These are phyloP conservation scores for Thripadectes ignobilis DNA, from an alignment of 2,797 vertebrate species.

Conservation along the genomic window DNA sequence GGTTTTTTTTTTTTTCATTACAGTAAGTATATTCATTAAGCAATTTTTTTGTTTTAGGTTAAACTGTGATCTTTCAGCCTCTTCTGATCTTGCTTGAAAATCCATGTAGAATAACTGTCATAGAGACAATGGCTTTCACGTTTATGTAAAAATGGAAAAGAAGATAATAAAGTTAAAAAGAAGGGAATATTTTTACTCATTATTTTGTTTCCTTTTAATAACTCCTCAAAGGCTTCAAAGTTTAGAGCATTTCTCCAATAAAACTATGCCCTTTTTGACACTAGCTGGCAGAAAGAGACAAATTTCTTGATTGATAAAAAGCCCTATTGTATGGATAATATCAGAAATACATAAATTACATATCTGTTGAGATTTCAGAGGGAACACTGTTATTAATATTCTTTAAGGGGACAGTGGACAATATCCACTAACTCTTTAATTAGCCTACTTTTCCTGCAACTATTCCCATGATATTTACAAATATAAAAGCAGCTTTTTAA, in stretches of 20 bases:
- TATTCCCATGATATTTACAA: background rate
- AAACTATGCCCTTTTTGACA: background rate
- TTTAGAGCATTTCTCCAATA: background rate
- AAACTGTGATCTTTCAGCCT: background rate
- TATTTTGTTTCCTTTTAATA: background rate
- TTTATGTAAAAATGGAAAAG: background rate
- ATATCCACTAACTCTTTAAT: slow-evolving; percentile 13
- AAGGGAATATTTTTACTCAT: background rate
- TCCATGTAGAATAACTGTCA: background rate
- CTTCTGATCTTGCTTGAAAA: background rate
- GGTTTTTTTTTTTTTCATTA: background rate
- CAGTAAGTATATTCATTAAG: background rate
- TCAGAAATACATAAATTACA: background rate
- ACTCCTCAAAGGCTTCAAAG: background rate
- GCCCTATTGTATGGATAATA: background rate
- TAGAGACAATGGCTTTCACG: background rate
- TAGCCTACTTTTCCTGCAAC: background rate
- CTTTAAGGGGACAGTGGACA: background rate
- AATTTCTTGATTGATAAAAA: background rate
- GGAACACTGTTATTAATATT: background rate
- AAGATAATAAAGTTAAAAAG: background rate
- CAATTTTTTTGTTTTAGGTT: background rate
- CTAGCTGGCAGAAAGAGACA: background rate
- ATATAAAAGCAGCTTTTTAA: background rate
- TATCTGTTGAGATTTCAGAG: background rate